These are phyloP conservation scores for Cydia pomonella DNA, from an alignment of 1,140 invertebrate species.

Conservation along the genomic window DNA sequence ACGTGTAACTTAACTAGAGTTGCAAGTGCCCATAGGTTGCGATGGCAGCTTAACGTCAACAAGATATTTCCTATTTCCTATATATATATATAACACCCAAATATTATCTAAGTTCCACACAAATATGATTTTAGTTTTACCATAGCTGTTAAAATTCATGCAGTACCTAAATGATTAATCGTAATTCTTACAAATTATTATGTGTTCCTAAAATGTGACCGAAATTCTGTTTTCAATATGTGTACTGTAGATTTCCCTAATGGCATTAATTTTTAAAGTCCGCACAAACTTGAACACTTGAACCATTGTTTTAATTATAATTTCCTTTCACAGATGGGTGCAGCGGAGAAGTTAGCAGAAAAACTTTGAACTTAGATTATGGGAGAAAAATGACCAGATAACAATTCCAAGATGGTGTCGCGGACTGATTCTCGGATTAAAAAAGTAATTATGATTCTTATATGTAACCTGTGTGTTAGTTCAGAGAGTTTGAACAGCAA, in stretches of 20 bases:
- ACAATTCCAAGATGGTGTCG: slow-evolving; percentile 4
- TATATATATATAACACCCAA: no score
- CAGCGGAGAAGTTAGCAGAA: slow-evolving; percentile 1
- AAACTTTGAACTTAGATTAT: slow-evolving; percentile 13
- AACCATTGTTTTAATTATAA: slow-evolving; percentile 25
- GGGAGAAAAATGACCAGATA: slow-evolving; percentile 29
- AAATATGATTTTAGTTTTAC: no score
- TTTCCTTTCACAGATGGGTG: slow-evolving; percentile 28
- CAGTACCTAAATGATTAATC: no score
- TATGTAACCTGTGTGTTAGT: slow-evolving; percentile 21
- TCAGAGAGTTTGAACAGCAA: neutral
- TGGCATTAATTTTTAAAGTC: slow-evolving; percentile 3
- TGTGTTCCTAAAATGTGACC: no score
- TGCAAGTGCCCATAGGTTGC: no score
- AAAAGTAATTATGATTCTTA: slow-evolving; percentile 24
- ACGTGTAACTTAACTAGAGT: no score
- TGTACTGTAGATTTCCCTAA: neutral
- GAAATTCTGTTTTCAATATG: neutral
- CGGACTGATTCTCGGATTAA: neutral
- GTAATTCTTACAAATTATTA: no score
- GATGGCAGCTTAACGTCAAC: no score
- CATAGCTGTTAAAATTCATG: no score
- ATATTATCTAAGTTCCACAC: no score
- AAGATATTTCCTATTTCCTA: no score
- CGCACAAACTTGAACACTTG: slow-evolving; percentile 26